Percentiles rank a stretch among this genome's conserved stretches.
Conservation (phyloP, 2,797 vertebrate genomes). For the Xenopus petersii region DNA sequence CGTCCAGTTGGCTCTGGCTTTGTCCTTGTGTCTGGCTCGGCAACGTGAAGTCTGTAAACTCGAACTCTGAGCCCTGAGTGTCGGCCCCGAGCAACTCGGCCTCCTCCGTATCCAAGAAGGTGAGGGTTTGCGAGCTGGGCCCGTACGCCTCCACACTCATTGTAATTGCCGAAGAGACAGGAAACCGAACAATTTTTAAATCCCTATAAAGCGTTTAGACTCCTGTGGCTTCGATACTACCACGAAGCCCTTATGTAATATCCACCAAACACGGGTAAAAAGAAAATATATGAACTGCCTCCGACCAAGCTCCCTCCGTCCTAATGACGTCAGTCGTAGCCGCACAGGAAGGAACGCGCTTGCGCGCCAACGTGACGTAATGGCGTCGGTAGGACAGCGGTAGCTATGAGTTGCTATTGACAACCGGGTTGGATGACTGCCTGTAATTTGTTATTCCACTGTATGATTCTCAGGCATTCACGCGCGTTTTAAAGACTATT, state of each 20-base stretch:
- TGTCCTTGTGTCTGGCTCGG: conserved; percentile 91
- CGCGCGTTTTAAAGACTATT: too few relatives aligned
- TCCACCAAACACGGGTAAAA: conserved; percentile 1
- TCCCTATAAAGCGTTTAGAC: not conserved
- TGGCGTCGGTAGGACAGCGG: not conserved
- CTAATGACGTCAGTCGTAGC: conserved; percentile 35
- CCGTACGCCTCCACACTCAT: conserved; percentile 98
- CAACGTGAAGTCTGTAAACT: conserved; percentile 94
- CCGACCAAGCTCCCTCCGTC: conserved; percentile 11
- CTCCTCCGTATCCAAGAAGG: conserved; percentile 96
- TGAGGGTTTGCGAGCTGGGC: conserved; percentile 95
- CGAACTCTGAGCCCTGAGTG: conserved; percentile 94
- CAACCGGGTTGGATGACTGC: not conserved
- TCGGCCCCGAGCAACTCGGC: conserved; percentile 91
- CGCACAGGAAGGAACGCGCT: conserved; percentile 11
- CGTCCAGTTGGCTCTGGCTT: conserved; percentile 80
- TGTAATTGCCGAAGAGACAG: conserved; percentile 22
- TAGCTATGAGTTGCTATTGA: conserved; percentile 2
- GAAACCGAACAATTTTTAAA: not conserved
- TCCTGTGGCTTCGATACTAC: not conserved
- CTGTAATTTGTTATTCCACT: too few relatives aligned
- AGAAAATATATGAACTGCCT: conserved; percentile 1
- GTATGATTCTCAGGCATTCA: too few relatives aligned
- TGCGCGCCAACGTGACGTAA: conserved; percentile 23
- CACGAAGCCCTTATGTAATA: not conserved